Conservation (phyloP, 2,797 vertebrate genomes). For the Hafferia zeledoni region DNA sequence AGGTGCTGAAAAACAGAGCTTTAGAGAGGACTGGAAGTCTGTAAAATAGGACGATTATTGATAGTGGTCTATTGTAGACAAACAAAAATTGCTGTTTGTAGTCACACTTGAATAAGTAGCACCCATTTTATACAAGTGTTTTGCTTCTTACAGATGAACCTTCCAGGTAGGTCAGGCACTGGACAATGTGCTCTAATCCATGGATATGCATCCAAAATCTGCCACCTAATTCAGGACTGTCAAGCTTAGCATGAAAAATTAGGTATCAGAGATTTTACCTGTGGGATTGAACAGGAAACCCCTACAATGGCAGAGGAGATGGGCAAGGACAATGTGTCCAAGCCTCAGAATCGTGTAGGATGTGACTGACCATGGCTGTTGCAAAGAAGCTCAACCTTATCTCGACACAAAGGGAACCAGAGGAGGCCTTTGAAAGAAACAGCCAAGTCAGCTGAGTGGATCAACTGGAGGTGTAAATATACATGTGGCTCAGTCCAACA, state of each 20-base stretch:
- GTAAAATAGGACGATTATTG: background rate
- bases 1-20: background rate
- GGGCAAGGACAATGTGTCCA: rapidly evolving
- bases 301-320: background rate
- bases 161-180: background rate
- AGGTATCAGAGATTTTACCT: background rate
- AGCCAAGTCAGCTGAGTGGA: background rate
- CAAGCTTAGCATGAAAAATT: background rate
- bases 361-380: background rate
- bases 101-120: background rate
- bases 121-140: background rate
- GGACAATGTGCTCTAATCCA: background rate
- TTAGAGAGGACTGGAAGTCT: background rate
- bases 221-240: background rate
- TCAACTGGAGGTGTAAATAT: background rate
- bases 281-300: background rate
- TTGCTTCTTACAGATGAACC: background rate
- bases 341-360: background rate
- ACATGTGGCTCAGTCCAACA: background rate
- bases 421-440: background rate
- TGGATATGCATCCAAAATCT: background rate
- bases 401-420: background rate
- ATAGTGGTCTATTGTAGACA: background rate
- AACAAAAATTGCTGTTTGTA: background rate
- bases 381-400: background rate